Evolutionary conservation across 1,140 invertebrate species (phyloP).

Genomic region (Venustaconcha ellipsiformis): DNA sequence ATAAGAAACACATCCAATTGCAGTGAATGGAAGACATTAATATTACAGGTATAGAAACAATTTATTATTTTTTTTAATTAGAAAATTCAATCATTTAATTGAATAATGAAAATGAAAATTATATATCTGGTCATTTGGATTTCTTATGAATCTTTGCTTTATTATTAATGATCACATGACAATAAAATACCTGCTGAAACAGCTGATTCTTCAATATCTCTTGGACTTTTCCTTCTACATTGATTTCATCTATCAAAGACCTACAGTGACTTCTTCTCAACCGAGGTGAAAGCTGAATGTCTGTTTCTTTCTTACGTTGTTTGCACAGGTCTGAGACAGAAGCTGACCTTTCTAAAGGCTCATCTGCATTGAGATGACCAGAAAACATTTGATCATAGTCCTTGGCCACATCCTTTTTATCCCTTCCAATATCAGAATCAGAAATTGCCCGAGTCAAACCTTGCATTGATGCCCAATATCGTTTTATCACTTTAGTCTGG

Average conservation of each 20-base stretch:
- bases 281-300: conserved; percentile 25
- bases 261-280: conserved; percentile 27
- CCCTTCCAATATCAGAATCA: conserved; percentile 16
- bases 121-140: no score
- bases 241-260: conserved; percentile 36
- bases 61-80: neutral
- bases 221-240: conserved; percentile 34
- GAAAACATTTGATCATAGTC: conserved; percentile 42
- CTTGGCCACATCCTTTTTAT: conserved; percentile 11
- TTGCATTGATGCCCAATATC: conserved; percentile 34
- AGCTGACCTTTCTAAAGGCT: conserved; percentile 46
- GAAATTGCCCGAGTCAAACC: conserved; percentile 27
- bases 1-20: no score
- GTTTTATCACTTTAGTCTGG: conserved; percentile 18
- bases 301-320: conserved; percentile 22
- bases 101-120: no score
- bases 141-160: neutral
- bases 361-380: conserved; percentile 37
- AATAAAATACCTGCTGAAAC: conserved; percentile 37
- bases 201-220: conserved; percentile 35
- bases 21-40: conserved; percentile 5
- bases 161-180: neutral
- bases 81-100: no score
- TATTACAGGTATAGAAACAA: neutral
- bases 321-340: conserved; percentile 48